phyloP scores from a whole-genome alignment of 2,797 vertebrate genomes.

The Stomatorhinus walkeri region DNA sequence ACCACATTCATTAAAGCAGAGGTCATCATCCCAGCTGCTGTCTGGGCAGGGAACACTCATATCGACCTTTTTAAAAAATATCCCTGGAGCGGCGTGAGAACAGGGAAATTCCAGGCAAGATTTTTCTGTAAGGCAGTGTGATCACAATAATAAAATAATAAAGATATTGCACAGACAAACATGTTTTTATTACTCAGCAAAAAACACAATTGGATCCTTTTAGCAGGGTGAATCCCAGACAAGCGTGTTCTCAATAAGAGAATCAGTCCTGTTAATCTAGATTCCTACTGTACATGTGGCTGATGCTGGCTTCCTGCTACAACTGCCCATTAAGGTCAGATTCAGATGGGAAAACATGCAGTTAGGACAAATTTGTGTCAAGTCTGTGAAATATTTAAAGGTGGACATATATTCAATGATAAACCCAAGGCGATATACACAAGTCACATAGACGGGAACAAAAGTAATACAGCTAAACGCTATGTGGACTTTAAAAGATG shows the following conservation, averaged over 20 bases:
- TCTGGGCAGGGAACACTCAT: not conserved
- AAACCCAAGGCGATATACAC: not conserved
- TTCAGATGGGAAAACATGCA: not conserved
- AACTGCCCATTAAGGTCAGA: not conserved
- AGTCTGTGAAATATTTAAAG: not conserved
- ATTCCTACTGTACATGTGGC: not conserved
- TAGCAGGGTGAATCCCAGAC: not conserved
- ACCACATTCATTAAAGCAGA: not conserved
- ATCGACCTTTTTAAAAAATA: not conserved
- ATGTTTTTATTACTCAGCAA: not conserved
- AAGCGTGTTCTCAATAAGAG: not conserved
- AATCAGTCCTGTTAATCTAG: not conserved
- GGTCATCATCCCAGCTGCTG: not conserved
- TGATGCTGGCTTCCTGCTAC: not conserved
- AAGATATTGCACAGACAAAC: not conserved
- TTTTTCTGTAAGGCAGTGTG: not conserved
- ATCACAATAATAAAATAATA: not conserved
- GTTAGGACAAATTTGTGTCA: not conserved
- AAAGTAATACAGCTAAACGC: not conserved
- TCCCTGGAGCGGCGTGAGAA: not conserved
- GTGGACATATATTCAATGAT: not conserved
- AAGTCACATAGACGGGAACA: not conserved
- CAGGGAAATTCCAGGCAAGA: not conserved
- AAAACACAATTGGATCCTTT: not conserved
- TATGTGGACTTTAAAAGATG: not conserved